Base-by-base conservation (phyloP, 2,888 invertebrate genomes). In the Scrobipalpa costella region DNA sequence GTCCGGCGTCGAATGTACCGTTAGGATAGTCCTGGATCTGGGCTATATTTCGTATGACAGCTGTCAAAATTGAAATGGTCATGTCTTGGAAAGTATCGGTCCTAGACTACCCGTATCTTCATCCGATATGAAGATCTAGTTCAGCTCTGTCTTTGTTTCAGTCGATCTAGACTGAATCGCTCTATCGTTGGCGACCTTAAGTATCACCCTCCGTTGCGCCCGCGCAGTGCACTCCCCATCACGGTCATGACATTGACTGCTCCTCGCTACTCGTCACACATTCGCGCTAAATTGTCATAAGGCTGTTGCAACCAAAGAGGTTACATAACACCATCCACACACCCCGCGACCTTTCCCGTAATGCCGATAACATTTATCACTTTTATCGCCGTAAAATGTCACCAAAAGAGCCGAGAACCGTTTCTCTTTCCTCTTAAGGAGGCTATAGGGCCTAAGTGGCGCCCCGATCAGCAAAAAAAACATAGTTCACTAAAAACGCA, bases 231-330 rank as follows among this genome's bases (percentile, higher is more conserved):
- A 73, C 66, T 69, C 69, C 67, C 67, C 73, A 77, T 77, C 82
- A 86, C 75, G 88, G 85, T 86, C 88, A 68, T 85, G 89, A 89
- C 88, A 86, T 88, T 90, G 90, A 80, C 71, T 74, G 68, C 65
- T 72, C 77, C 75, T 77, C 40, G 13, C 72, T 66, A 65, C 72
- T 77, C 73, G 72, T 17, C 47, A 78, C 17, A 79, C 70, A 79
- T 78, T 79, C 75, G 75, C 71, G 74, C 74, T 79, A 78, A 79
- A 78, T 78, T 76, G 68, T 73, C 64, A 69, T 69, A 72, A 71
- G 70, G 71, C 63, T 83, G 77, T 77, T 76, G 80, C 73, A 81
- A 84, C 68, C 70, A 73, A 69, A 68, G 55, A 11, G 13, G 65
- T 85, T 85, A 84, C 78, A 81, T 87, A 85, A 86, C 70, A 71